A percentile compares a stretch with the other conserved stretches of the same genome.
phyloP scores from a whole-genome alignment of 2,888 invertebrate genomes.

The Coremacera marginata region DNA sequence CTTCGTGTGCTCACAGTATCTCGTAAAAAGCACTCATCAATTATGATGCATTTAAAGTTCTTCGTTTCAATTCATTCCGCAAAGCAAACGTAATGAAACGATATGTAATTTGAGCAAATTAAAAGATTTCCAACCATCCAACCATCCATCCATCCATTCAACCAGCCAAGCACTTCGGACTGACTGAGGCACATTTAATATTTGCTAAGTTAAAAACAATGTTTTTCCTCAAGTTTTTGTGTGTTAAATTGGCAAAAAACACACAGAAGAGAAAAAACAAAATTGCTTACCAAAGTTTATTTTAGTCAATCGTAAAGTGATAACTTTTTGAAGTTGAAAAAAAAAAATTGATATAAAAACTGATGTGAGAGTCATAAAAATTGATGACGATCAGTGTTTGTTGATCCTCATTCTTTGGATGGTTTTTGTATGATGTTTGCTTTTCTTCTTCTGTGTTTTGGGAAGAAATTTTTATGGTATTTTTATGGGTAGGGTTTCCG shows the following conservation, averaged over 20 bases:
- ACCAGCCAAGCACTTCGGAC: not conserved
- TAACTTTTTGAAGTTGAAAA: not conserved
- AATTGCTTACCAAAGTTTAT: conserved; percentile 8
- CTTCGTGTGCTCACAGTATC: conserved; percentile 32
- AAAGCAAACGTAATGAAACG: conserved; percentile 25
- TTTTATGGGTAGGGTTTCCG: no score
- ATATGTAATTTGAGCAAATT: conserved; percentile 43
- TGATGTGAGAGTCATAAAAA: conserved; percentile 16
- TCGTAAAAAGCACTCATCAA: conserved; percentile 43
- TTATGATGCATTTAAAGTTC: conserved; percentile 42
- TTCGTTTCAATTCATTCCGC: conserved; percentile 25
- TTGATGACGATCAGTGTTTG: conserved; percentile 21
- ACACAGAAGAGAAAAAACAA: not conserved
- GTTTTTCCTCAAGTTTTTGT: conserved; percentile 12
- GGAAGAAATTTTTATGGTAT: no score
- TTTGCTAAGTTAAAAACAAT: conserved; percentile 23
- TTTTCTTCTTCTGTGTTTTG: no score
- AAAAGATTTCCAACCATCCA: conserved; percentile 38
- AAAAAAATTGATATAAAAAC: not conserved
- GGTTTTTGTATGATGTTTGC: no score
- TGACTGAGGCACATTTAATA: conserved; percentile 21
- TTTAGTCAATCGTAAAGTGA: conserved; percentile 21
- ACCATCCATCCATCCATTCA: not conserved
- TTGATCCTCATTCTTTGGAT: not conserved
- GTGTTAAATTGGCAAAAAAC: not conserved